Evolutionary conservation across 1,140 invertebrate genomes (phyloP).

Genomic region (Acyrthosiphon pisum): DNA sequence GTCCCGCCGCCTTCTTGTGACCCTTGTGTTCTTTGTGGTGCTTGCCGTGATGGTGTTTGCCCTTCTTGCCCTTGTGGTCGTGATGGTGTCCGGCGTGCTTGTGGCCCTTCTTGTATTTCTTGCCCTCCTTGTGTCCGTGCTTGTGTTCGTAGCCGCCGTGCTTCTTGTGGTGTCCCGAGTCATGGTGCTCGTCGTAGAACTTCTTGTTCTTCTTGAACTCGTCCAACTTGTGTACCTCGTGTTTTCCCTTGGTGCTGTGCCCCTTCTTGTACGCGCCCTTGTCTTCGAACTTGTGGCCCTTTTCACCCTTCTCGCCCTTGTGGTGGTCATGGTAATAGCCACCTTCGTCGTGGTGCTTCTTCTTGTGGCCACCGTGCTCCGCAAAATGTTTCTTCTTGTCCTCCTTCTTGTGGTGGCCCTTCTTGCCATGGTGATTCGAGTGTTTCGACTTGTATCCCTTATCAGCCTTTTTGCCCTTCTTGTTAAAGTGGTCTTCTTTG

Average conservation of each 20-base stretch:
- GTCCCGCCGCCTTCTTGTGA: conserved; percentile 72
- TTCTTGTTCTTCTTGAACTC: conserved; percentile 77
- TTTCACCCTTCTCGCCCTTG: conserved; percentile 70
- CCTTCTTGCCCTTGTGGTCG: conserved; percentile 70
- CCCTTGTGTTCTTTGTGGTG: conserved; percentile 71
- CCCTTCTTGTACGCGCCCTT: conserved; percentile 71
- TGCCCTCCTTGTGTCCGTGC: conserved; percentile 73
- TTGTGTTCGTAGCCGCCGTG: conserved; percentile 69
- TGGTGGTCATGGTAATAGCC: conserved; percentile 64
- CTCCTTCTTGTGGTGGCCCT: conserved; percentile 74
- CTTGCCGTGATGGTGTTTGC: conserved; percentile 69
- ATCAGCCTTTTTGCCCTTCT: conserved; percentile 69
- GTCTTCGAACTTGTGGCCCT: conserved; percentile 73
- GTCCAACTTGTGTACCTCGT: conserved; percentile 75
- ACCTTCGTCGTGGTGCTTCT: conserved; percentile 70
- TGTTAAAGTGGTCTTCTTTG: conserved; percentile 68
- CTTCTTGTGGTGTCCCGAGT: conserved; percentile 71
- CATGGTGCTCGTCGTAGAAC: conserved; percentile 73
- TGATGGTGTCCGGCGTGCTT: conserved; percentile 73
- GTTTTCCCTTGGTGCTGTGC: conserved; percentile 71
- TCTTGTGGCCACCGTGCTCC: conserved; percentile 71
- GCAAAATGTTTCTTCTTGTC: conserved; percentile 71
- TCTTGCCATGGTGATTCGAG: conserved; percentile 71
- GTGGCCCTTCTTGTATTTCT: conserved; percentile 77
- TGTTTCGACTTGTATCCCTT: conserved; percentile 69